A percentile compares a stretch with the other conserved stretches of the same genome.
These are phyloP conservation scores for Pantelozetes paolii DNA, from an alignment of 2,888 invertebrate genomes.

Conservation along the genomic window DNA sequence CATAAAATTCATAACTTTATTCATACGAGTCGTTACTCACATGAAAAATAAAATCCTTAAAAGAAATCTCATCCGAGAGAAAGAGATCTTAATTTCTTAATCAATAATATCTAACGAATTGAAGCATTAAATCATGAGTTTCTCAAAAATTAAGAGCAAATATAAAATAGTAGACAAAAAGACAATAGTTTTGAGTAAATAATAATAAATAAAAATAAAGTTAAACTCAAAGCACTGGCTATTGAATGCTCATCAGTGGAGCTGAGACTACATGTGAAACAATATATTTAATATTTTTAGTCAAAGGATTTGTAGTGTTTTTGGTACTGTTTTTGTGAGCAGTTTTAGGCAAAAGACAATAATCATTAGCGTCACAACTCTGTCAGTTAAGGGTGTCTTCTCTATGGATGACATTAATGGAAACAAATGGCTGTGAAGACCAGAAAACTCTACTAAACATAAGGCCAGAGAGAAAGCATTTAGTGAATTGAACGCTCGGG, in stretches of 20 bases:
- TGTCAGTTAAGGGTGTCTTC: slow-evolving; percentile 1
- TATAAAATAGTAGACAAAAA: background rate
- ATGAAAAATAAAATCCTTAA: background rate
- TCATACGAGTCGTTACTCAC: background rate
- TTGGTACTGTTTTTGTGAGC: background rate
- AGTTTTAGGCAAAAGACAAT: background rate
- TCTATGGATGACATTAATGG: slow-evolving; percentile 1
- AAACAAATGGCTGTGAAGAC: background rate
- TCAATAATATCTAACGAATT: background rate
- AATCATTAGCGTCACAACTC: slow-evolving; percentile 1
- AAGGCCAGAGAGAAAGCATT: background rate
- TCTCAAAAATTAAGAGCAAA: background rate
- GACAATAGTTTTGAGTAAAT: too few relatives aligned
- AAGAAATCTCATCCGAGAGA: too few relatives aligned
- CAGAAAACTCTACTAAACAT: background rate
- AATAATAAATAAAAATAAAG: too few relatives aligned
- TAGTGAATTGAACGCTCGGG: background rate
- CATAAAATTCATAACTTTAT: background rate
- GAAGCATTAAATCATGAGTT: background rate
- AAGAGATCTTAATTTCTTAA: background rate
- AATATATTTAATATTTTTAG: background rate
- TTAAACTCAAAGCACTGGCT: too few relatives aligned
- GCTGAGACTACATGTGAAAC: too few relatives aligned
- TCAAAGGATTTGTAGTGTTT: background rate
- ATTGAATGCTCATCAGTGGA: background rate